Conservation (phyloP, 1,140 invertebrate species). For the Pseudachorutes palmiensis region DNA sequence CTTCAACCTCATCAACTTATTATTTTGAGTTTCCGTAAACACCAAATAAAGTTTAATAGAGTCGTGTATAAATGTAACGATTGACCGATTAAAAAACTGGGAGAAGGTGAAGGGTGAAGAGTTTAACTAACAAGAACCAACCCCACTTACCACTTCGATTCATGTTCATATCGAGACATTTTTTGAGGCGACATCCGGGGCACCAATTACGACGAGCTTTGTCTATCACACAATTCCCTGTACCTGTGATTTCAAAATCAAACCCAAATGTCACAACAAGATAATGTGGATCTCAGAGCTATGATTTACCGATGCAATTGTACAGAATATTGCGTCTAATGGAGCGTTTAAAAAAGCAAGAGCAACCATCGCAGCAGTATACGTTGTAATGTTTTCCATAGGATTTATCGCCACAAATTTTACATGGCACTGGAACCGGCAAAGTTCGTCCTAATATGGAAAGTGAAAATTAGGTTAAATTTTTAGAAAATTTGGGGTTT, state of each 20-base stretch:
- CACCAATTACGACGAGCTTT: slow-evolving; percentile 80
- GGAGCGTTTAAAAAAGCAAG: slow-evolving; percentile 67
- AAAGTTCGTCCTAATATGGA: slow-evolving; percentile 53
- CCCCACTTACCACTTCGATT: slow-evolving; percentile 58
- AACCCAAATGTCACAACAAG: slow-evolving; percentile 1
- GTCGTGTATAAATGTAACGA: no score
- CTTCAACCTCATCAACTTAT: no score
- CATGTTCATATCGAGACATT: slow-evolving; percentile 70
- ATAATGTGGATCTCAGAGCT: no score
- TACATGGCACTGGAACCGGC: slow-evolving; percentile 58
- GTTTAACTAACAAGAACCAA: background rate
- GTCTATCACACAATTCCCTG: slow-evolving; percentile 66
- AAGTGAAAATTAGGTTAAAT: no score
- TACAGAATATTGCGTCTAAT: slow-evolving; percentile 35
- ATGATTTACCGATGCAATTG: slow-evolving; percentile 32
- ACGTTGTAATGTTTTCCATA: slow-evolving; percentile 83
- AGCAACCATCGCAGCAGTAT: slow-evolving; percentile 78
- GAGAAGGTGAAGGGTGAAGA: slow-evolving; percentile 8
- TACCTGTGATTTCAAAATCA: slow-evolving; percentile 45
- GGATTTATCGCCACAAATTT: slow-evolving; percentile 75
- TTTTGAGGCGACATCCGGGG: slow-evolving; percentile 69
- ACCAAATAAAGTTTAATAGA: no score
- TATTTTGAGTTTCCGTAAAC: no score
- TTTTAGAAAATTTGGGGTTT: no score
- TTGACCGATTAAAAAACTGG: background rate